These are phyloP conservation scores for Noturus placidus DNA, from an alignment of 2,113 vertebrate genomes.

Conservation along the genomic window DNA sequence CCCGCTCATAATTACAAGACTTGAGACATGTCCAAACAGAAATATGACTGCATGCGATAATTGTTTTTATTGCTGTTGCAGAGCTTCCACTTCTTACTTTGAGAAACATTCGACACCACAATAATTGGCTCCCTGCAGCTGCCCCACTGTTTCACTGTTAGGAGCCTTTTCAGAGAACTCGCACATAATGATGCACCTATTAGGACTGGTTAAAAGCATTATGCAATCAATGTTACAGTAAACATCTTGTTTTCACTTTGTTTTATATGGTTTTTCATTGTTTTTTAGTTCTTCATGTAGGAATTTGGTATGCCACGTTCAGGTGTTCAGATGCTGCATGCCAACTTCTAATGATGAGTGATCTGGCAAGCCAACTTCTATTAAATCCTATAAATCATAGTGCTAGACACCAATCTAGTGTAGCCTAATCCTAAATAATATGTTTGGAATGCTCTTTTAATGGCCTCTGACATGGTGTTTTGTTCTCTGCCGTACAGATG, in stretches of 20 bases:
- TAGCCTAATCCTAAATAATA: slow-evolving; percentile 17
- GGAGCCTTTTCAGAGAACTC: slow-evolving; percentile 5
- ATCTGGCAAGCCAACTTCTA: not conserved
- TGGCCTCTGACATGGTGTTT: slow-evolving; percentile 39
- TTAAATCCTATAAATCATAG: not conserved
- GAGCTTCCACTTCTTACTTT: not conserved
- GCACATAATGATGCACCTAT: slow-evolving; percentile 16
- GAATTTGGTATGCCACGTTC: not conserved
- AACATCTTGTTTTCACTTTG: not conserved
- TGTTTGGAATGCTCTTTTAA: slow-evolving; percentile 58
- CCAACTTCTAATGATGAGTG: not conserved
- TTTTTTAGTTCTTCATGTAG: not conserved
- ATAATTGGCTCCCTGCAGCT: slow-evolving; percentile 23
- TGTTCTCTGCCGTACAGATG: slow-evolving; percentile 40
- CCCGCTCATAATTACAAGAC: not conserved
- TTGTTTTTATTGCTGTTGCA: slow-evolving; percentile 10
- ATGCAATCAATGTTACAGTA: not conserved
- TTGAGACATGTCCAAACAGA: slow-evolving; percentile 12
- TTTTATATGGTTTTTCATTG: not conserved
- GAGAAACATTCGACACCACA: slow-evolving; percentile 10
- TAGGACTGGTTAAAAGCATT: not conserved
- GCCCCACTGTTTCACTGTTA: slow-evolving; percentile 7
- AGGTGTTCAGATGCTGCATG: not conserved
- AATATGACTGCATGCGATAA: slow-evolving; percentile 7
- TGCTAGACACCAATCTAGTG: not conserved